Base-by-base conservation (phyloP, 2,113 vertebrate genomes). In the Aramus guarauna region DNA sequence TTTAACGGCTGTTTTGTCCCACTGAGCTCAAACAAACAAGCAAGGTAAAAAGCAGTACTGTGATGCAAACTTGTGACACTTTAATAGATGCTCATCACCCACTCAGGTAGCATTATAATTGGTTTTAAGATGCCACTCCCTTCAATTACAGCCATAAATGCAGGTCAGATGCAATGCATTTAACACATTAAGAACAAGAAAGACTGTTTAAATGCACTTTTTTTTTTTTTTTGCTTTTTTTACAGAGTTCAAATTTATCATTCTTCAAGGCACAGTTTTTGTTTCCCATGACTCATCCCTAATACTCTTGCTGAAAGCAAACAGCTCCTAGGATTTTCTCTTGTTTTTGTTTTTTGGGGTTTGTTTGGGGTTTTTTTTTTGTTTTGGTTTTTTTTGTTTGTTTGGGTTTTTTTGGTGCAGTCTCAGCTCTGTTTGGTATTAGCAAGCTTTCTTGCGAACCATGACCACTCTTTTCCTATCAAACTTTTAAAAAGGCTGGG, bases 181-280 rank as follows among this genome's bases (percentile, higher is more conserved):
- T 50, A 53, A 39, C 43, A 14, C 41, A 48, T 78, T 47, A 79
- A 86, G 67, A 72, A 47, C 34, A 62, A 62, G 47, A 39, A 55
- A 39, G 34, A 34, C 55, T 74, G 32, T 78, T 81, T 77, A 69
- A 94, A 75, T 64, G 43, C 60, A 43, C 9, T 80, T 15, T 63
- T 81, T 89, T 77, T 78, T 39, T 11, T 79, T 92, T 11, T 79
- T 92, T 78, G 47, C 9, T 9, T 82, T 96, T 96, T 86, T 87
- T 50, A 59, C 17, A 15, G 83, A 78, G 62, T 79, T 50, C 24
- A 2, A 48, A 24, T 90, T 89, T 91, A n/a, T 52, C 81, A 15
- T 50, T 97, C 92, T 91, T 94, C 71, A 77, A 91, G 80, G 91
- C 93, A 92, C 11, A 47, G 74, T 30, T 94, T 93, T 92, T 94